phyloP scores from a whole-genome alignment of 2,113 vertebrate species.

The Platichthys flesus region DNA sequence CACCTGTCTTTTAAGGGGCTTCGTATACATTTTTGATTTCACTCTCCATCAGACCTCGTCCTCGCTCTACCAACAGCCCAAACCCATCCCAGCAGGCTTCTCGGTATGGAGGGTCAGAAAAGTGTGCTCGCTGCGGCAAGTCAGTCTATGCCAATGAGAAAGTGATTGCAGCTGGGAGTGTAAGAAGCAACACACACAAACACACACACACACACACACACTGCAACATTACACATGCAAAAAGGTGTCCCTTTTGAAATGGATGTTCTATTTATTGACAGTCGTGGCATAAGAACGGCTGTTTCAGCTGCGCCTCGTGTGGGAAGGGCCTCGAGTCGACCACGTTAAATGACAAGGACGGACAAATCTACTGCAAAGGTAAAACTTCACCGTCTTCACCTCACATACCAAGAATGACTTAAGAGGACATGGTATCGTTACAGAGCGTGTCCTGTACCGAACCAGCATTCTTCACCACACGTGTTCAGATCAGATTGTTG shows the following conservation, averaged over 20 bases:
- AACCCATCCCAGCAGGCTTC: slow-evolving; percentile 75
- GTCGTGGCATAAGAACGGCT: slow-evolving; percentile 93
- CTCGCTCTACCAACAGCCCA: slow-evolving; percentile 46
- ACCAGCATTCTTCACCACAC: too few species aligned
- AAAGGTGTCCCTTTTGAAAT: not conserved
- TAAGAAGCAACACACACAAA: slow-evolving; percentile 66
- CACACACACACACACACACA: too few species aligned
- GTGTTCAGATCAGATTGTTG: too few species aligned
- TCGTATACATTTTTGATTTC: too few species aligned
- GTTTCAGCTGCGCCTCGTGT: slow-evolving; percentile 93
- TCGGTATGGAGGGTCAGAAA: slow-evolving; percentile 88
- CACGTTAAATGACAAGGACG: slow-evolving; percentile 93
- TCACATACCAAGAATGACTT: not conserved
- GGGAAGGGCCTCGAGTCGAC: slow-evolving; percentile 95
- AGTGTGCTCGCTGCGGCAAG: slow-evolving; percentile 91
- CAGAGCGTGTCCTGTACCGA: not conserved
- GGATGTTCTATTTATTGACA: slow-evolving; percentile 49
- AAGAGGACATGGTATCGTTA: not conserved
- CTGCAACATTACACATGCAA: not conserved
- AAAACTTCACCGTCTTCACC: slow-evolving; percentile 2
- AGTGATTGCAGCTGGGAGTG: slow-evolving; percentile 93
- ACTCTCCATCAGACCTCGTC: too few species aligned
- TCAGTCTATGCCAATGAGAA: slow-evolving; percentile 94
- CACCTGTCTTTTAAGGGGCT: too few species aligned
- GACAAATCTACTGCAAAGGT: slow-evolving; percentile 98